Evolutionary conservation across 1,140 invertebrate species (phyloP).

Genomic region (Venustaconcha ellipsiformis): DNA sequence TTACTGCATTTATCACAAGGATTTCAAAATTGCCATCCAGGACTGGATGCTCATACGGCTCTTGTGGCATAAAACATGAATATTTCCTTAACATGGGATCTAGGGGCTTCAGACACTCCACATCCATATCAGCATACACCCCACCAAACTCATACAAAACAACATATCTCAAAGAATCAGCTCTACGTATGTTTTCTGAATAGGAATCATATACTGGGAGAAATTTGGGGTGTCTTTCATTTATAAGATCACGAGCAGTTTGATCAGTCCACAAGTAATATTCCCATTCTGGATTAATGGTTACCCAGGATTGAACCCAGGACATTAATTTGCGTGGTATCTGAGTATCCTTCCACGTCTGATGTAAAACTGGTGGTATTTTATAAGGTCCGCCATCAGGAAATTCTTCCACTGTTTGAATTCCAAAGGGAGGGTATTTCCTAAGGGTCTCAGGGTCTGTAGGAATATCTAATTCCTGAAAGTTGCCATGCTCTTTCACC

Average conservation of each 20-base stretch:
- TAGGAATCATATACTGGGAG: slow-evolving; percentile 59
- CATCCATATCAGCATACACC: slow-evolving; percentile 63
- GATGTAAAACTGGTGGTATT: slow-evolving; percentile 65
- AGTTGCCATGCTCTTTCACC: slow-evolving; percentile 45
- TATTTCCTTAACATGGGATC: slow-evolving; percentile 54
- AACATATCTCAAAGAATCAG: slow-evolving; percentile 62
- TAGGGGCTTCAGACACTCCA: slow-evolving; percentile 58
- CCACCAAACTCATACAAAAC: slow-evolving; percentile 64
- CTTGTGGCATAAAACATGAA: slow-evolving; percentile 61
- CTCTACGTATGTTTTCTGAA: slow-evolving; percentile 52
- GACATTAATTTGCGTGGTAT: slow-evolving; percentile 54
- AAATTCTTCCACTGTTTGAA: slow-evolving; percentile 40
- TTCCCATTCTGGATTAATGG: slow-evolving; percentile 59
- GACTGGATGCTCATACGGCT: slow-evolving; percentile 63
- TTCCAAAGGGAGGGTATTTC: slow-evolving; percentile 15
- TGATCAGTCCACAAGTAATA: slow-evolving; percentile 66
- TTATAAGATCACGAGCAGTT: slow-evolving; percentile 52
- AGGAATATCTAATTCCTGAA: slow-evolving; percentile 45
- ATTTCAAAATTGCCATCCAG: slow-evolving; percentile 59
- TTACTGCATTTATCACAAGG: slow-evolving; percentile 63
- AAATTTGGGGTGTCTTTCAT: slow-evolving; percentile 52
- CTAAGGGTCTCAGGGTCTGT: slow-evolving; percentile 23
- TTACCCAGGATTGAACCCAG: slow-evolving; percentile 60
- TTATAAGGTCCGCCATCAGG: slow-evolving; percentile 34
- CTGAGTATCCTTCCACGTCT: slow-evolving; percentile 60